Evolutionary conservation across 2,113 vertebrate species (phyloP).

Genomic region (Amphiprion ocellaris): DNA sequence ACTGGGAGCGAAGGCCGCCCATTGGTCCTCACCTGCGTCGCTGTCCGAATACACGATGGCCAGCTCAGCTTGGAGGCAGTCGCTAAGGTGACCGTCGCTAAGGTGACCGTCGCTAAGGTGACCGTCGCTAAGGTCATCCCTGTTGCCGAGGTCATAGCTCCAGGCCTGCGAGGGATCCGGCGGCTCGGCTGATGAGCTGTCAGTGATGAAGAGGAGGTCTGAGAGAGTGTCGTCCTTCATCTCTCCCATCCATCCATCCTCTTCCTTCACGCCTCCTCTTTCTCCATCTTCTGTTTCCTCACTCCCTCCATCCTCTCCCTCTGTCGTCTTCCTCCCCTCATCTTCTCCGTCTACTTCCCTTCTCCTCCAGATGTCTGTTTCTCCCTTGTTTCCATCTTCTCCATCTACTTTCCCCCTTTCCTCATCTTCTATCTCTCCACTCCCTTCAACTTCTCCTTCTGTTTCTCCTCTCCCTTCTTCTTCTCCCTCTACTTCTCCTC

Average conservation of each 20-base stretch:
- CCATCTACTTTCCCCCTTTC: not conserved
- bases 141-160: slow-evolving; percentile 48
- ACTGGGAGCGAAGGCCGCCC: slow-evolving; percentile 33
- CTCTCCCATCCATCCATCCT: slow-evolving; percentile 5
- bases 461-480: not conserved
- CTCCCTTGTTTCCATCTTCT: not conserved
- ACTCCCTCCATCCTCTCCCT: not conserved
- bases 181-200: slow-evolving; percentile 3
- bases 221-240: slow-evolving; percentile 6
- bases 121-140: slow-evolving; percentile 75
- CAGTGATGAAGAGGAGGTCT: slow-evolving; percentile 33
- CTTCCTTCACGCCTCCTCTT: not conserved
- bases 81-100: slow-evolving; percentile 77
- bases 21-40: slow-evolving; percentile 81
- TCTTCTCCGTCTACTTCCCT: not conserved
- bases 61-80: slow-evolving; percentile 81
- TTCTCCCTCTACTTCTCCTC: not conserved
- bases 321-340: not conserved
- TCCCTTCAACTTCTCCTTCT: not conserved
- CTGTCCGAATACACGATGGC: slow-evolving; percentile 82
- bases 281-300: slow-evolving; percentile 3
- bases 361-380: not conserved
- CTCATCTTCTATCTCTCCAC: not conserved
- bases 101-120: slow-evolving; percentile 76
- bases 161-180: slow-evolving; percentile 8